phyloP scores from a whole-genome alignment of 92 coral and sea anemone species.

The Palythoa grandis region DNA sequence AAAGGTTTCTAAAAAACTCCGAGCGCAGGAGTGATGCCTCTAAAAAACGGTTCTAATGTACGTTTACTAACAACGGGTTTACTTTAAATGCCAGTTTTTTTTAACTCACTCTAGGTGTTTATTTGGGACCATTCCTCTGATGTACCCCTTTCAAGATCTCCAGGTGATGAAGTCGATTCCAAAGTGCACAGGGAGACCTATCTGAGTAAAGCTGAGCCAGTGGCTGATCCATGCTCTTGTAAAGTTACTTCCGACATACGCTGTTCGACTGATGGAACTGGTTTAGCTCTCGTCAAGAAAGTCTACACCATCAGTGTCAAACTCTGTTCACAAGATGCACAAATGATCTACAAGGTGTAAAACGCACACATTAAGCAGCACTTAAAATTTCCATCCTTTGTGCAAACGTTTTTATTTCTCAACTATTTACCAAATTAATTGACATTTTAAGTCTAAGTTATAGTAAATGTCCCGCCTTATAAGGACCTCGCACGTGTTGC shows the following conservation, averaged over 20 bases:
- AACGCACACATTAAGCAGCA: not conserved
- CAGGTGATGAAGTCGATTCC: not conserved
- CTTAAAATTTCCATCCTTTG: not conserved
- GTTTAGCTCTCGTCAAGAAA: not conserved
- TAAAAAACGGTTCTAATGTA: too few relatives aligned
- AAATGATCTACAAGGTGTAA: not conserved
- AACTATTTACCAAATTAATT: not conserved
- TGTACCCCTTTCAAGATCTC: not conserved
- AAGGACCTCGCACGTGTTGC: too few relatives aligned
- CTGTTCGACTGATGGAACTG: slow-evolving; percentile 6
- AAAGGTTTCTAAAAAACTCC: too few relatives aligned
- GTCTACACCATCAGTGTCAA: not conserved
- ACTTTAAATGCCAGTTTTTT: not conserved
- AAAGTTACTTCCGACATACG: not conserved
- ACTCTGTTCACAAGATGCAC: not conserved
- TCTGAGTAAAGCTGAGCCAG: not conserved
- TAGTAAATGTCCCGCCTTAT: too few relatives aligned
- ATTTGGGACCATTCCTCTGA: not conserved
- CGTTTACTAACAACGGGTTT: too few relatives aligned
- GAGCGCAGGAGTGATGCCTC: too few relatives aligned
- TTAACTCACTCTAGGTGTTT: not conserved
- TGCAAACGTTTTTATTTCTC: not conserved
- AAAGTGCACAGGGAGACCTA: not conserved
- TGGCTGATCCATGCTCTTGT: not conserved
- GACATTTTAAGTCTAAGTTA: too few relatives aligned